phyloP scores from a whole-genome alignment of 2,113 vertebrate genomes.

The Haemorhous mexicanus region DNA sequence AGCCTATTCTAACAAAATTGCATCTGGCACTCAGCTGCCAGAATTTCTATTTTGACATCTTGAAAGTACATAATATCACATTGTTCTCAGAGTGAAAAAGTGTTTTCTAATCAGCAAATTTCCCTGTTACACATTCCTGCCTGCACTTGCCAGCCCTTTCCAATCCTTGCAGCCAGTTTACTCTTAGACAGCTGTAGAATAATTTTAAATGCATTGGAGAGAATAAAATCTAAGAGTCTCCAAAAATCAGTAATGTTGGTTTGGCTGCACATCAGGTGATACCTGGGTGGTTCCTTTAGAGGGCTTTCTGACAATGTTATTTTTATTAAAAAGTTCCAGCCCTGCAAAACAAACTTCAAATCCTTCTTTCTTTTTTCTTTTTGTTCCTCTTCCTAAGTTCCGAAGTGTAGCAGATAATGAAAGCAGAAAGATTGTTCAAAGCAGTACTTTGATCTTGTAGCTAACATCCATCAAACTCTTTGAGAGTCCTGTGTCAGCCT shows the following conservation, averaged over 20 bases:
- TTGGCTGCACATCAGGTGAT: not conserved
- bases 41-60: not conserved
- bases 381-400: not conserved
- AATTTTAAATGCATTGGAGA: not conserved
- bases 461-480: not conserved
- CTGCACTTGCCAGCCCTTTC: not conserved
- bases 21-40: not conserved
- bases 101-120: conserved; percentile 15
- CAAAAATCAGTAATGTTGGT: not conserved
- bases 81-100: not conserved
- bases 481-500: not conserved
- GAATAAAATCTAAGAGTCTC: not conserved
- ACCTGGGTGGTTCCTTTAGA: not conserved
- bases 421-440: not conserved
- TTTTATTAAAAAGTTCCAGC: not conserved
- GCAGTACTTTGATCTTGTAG: not conserved
- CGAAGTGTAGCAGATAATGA: not conserved
- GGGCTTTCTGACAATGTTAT: not conserved
- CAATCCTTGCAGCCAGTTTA: not conserved
- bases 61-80: not conserved
- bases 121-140: not conserved
- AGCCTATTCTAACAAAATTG: conserved; percentile 18
- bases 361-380: not conserved
- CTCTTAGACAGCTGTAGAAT: not conserved
- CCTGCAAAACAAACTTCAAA: not conserved